These are phyloP conservation scores for Phyllotreta striolata DNA, from an alignment of 2,888 invertebrate genomes.

Conservation along the genomic window DNA sequence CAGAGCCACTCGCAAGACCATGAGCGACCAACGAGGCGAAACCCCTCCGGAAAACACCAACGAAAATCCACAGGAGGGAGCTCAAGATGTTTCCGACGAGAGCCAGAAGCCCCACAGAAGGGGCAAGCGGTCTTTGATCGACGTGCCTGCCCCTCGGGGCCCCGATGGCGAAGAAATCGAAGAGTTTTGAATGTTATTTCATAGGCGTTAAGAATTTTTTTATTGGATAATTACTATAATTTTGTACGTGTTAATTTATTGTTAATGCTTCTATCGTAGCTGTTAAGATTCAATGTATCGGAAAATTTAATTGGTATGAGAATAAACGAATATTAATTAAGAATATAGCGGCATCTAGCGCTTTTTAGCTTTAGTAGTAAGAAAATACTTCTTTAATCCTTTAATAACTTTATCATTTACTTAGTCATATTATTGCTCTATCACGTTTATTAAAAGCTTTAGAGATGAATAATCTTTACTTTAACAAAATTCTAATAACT, in stretches of 20 bases:
- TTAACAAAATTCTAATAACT: no score
- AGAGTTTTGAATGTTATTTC: constrained; percentile 34
- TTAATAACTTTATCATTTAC: no score
- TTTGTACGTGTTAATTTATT: background rate
- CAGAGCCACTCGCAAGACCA: constrained; percentile 7
- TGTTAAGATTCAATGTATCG: background rate
- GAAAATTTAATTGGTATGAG: no score
- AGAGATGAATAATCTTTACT: no score
- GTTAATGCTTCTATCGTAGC: background rate
- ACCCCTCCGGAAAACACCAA: background rate
- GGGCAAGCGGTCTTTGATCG: constrained; percentile 37
- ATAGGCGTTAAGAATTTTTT: background rate
- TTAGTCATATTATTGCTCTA: no score
- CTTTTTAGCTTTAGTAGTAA: no score
- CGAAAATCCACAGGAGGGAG: background rate
- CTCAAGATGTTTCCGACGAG: background rate
- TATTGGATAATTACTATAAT: background rate
- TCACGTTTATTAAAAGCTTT: no score
- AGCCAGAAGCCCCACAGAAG: constrained; percentile 19
- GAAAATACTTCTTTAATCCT: no score
- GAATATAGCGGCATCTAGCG: no score
- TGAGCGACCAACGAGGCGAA: constrained; percentile 21
- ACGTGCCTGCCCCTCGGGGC: constrained; percentile 37
- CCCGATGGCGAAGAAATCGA: constrained; percentile 41
- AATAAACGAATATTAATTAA: no score